phyloP scores from a whole-genome alignment of 1,140 invertebrate species.

The Dinothrombium tinctorium region DNA sequence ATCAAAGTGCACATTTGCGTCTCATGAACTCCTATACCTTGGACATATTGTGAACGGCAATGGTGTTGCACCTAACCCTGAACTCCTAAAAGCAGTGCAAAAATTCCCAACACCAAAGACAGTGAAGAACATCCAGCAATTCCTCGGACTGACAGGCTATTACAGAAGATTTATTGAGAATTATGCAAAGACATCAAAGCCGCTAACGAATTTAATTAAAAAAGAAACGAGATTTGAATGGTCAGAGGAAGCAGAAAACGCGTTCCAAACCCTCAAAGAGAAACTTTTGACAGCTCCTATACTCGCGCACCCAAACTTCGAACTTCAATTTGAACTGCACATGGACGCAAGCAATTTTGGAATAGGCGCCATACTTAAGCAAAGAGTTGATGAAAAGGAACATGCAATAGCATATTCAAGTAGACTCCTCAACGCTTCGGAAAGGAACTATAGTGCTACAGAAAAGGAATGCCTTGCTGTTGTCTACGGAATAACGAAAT shows the following conservation, averaged over 20 bases:
- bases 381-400: neutral
- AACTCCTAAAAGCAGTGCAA: neutral
- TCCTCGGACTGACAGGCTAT: constrained; percentile 24
- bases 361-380: neutral
- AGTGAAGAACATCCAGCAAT: constrained; percentile 19
- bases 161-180: constrained; percentile 23
- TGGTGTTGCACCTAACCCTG: neutral
- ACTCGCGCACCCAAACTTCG: neutral
- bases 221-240: neutral
- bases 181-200: constrained; percentile 18
- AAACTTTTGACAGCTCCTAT: neutral
- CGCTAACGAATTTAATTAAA: constrained; percentile 16
- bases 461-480: neutral
- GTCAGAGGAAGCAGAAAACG: neutral
- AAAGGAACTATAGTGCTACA: neutral
- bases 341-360: neutral
- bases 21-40: constrained; percentile 9
- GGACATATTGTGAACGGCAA: constrained; percentile 16
- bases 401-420: neutral
- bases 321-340: neutral
- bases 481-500: neutral
- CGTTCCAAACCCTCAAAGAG: neutral
- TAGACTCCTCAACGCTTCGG: neutral
- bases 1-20: constrained; percentile 12
- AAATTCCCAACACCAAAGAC: neutral